A percentile compares a stretch with the other conserved stretches of the same genome.
Evolutionary conservation across 2,888 invertebrate genomes (phyloP).

Genomic region (Dorcus hopei): DNA sequence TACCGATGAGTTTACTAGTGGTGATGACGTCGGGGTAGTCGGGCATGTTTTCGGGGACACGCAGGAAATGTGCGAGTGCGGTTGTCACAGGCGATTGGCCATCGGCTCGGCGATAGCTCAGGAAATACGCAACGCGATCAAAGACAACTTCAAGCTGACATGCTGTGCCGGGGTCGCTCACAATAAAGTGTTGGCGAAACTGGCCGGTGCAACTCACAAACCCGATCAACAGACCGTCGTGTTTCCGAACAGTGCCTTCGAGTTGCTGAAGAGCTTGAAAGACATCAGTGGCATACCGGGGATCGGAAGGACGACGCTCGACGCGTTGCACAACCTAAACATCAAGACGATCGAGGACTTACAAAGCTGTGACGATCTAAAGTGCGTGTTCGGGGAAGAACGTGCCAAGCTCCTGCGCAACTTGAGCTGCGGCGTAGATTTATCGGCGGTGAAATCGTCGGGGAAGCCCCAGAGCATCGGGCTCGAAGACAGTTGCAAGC

Average conservation of each 20-base stretch:
- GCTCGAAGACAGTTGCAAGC: conserved; percentile 74
- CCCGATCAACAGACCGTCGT: conserved; percentile 81
- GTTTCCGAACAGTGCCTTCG: conserved; percentile 64
- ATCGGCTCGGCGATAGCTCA: conserved; percentile 72
- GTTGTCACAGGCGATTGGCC: conserved; percentile 66
- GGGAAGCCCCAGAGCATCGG: conserved; percentile 79
- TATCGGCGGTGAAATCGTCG: conserved; percentile 66
- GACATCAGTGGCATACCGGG: conserved; percentile 68
- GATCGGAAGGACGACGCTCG: conserved; percentile 69
- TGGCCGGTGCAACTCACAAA: conserved; percentile 69
- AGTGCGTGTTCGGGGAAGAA: conserved; percentile 60
- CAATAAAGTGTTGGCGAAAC: conserved; percentile 80
- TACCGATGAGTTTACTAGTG: neutral
- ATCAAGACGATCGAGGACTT: conserved; percentile 67
- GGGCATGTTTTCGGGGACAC: conserved; percentile 60
- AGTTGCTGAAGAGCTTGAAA: conserved; percentile 63
- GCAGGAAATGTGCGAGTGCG: conserved; percentile 64
- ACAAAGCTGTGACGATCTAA: conserved; percentile 59
- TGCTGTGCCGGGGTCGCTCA: conserved; percentile 81
- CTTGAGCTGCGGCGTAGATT: conserved; percentile 73
- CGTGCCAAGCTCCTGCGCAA: conserved; percentile 67
- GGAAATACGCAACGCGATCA: conserved; percentile 70
- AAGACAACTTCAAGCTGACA: conserved; percentile 68
- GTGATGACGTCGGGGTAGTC: conserved; percentile 44
- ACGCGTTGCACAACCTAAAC: conserved; percentile 62